Base-by-base conservation (phyloP, 2,797 vertebrate genomes). In the Liparis tanakae region DNA sequence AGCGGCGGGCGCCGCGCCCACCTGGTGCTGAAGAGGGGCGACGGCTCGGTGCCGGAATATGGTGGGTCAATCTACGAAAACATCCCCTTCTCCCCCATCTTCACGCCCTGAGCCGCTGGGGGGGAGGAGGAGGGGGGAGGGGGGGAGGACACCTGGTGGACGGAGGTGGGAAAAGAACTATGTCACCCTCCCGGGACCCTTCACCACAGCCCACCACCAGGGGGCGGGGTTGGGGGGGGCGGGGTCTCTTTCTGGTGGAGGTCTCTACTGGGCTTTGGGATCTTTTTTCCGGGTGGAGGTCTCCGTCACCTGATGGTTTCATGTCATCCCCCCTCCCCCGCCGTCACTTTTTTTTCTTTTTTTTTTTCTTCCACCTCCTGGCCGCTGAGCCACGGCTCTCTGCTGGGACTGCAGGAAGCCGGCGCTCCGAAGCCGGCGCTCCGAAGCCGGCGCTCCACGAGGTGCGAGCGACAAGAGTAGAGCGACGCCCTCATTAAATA, bases 41-140 rank as follows among this genome's bases (percentile, higher is more conserved):
- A 99, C 84, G 98, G 98, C 95, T 99, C 97, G 0, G 98, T 99
- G 93, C 98, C 98, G 56, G 98, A 99, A 98, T 99, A 99, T 98
- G 98, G 98, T 99, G 98, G 98, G 98, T 99, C 97, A 97, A 97
- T 98, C 97, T 98, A 97, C 95, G 97, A 99, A 97, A 99, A 97
- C 96, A 95, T 98, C 95, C 96, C 97, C 94, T 98, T 98, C 95
- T 98, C 97, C 91, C 95, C 97, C 94, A 96, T 96, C 96, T 96
- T 99, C 97, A 98, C 97, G 89, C 97, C 97, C 94, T 99, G 97
- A 99, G 93, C 70, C 92, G 80, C 25, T 30, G 25, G 25, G 25
- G 25, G 25, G 25, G 25, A 4, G 25, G 25, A 4, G 25, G 25
- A 30, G n/a, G n/a, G n/a, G n/a, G n/a, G n/a, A n/a, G n/a, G n/a